Conservation (phyloP, 2,113 vertebrate genomes). For the Ailurus styani region DNA sequence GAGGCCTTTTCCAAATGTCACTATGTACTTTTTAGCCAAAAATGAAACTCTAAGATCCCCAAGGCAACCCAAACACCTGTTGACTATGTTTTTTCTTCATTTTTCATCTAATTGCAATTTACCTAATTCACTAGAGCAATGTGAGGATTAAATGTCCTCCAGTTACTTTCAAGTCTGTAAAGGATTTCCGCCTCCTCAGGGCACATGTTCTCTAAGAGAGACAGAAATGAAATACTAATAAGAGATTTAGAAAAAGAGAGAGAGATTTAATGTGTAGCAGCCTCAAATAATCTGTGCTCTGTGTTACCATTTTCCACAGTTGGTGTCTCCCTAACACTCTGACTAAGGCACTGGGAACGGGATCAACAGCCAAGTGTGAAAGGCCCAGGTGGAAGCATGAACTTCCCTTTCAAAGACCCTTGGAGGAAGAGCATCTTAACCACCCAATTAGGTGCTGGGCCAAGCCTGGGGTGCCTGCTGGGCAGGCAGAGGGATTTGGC, state of each 20-base stretch:
- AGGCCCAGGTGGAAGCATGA: background rate
- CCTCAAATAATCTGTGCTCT: background rate
- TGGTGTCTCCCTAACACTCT: background rate
- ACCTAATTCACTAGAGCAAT: background rate
- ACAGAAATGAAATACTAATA: constrained; percentile 49
- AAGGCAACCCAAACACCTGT: constrained; percentile 41
- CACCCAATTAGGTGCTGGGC: background rate
- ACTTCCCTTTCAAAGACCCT: background rate
- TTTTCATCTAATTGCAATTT: constrained; percentile 53
- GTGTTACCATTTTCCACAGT: background rate
- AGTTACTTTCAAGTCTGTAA: constrained; percentile 36
- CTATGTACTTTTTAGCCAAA: constrained; percentile 21
- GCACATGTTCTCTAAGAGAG: constrained; percentile 23
- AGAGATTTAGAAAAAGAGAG: constrained; percentile 40
- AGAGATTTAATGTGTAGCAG: background rate
- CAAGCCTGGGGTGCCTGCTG: background rate
- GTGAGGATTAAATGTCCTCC: background rate
- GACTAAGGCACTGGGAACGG: background rate
- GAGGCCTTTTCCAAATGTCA: constrained; percentile 49
- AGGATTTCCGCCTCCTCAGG: constrained; percentile 36
- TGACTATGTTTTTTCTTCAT: background rate
- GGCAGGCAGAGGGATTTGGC: background rate
- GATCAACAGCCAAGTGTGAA: background rate
- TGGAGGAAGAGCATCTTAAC: background rate
- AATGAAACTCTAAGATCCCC: background rate